Base-by-base conservation (phyloP, 2,888 invertebrate genomes). In the Leptodirus hochenwartii region DNA sequence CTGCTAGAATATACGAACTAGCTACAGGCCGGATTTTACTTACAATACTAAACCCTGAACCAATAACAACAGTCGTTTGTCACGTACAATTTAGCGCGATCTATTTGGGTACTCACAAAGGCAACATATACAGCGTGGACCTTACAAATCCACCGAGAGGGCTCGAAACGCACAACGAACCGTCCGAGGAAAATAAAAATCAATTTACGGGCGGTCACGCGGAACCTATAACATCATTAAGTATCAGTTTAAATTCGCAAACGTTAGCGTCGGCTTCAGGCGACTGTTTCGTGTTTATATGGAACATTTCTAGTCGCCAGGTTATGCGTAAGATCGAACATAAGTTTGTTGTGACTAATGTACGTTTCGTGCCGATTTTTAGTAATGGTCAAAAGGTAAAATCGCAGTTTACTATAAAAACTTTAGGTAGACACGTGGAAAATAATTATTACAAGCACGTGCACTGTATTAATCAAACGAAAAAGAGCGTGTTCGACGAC, bases 1-100 rank as follows among this genome's bases (percentile, higher is more conserved):
- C 82, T 6, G 78, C 80, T 44, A 78, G 78, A 53, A 63, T 91
- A 12, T 88, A 84, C 54, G 76, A 80, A 38, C 50, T 88, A 8
- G 47, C 62, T 9, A 64, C 65, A 15, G 87, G 85, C 13, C 59
- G 60, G 22, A 50, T 78, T 38, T 51, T 91, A 22, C 50, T 82
- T 1, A 77, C 73, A 34, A 50, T 90, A 22, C 65, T 84, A 1
- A 82, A 82, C 51, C 69, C 75, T 37, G 61, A 65, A 17, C 63
- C 71, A 3, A 54, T 90, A 9, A 69, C 71, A 3, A 60, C 77
- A 3, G 64, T 88, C 3, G 53, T 64, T 12, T 62, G 77, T 45
- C 79, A 87, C 54, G 50, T 62, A 0, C 52, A 70, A 29, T 85
- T 84, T 52, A 64, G 68, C 34, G 62, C 64, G 36, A 51, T 84